Evolutionary conservation across 2,888 invertebrate species (phyloP), one percentile per base, ranked within the genome.

Genomic region (Podabrus alpinus): DNA sequence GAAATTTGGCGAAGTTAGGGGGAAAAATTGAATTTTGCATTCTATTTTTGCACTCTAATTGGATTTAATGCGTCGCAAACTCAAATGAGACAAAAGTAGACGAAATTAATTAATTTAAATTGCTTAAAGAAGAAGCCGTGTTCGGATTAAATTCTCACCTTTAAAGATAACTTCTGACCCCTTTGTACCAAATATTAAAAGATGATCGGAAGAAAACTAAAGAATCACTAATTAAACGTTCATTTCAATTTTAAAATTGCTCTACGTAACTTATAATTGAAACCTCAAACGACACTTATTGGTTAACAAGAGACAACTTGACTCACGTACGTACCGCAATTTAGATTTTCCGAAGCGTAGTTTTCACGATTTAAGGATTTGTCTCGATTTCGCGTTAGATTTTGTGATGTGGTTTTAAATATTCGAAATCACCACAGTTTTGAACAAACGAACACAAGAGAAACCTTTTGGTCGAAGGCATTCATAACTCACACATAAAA

Each of bases 381-480:
- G n/a, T 45, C 15, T 69, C 45, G 19, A 64, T 64, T 45, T 62
- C 45, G 17, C 70, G 64, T 64, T 64, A 1, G 45, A 45, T 45
- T n/a, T n/a, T n/a, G n/a, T 45, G 45, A 45, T n/a, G n/a, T 7
- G 3, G n/a, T 3, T 45, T n/a, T 45, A 45, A 29, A 45, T 45
- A 45, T 45, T 45, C 2, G 13, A 45, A n/a, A 45, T 45, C n/a
- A 45, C 19, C 25, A 64, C 29, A 29, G 29, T 24, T 70, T 61
- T 45, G 67, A 66, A 60, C 25, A 66, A 24, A 61, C 68, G 72
- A 80, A 78, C 77, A 75, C 77, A 75, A 74, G 77, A 79, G 73
- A 79, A 83, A 83, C 83, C 82, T 82, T 83, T 82, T 79, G 79
- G 75, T 78, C 75, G 73, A 78, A 79, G 60, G 69, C 71, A 72